phyloP scores from a whole-genome alignment of 2,797 vertebrate species.

The Antennarius maculatus region DNA sequence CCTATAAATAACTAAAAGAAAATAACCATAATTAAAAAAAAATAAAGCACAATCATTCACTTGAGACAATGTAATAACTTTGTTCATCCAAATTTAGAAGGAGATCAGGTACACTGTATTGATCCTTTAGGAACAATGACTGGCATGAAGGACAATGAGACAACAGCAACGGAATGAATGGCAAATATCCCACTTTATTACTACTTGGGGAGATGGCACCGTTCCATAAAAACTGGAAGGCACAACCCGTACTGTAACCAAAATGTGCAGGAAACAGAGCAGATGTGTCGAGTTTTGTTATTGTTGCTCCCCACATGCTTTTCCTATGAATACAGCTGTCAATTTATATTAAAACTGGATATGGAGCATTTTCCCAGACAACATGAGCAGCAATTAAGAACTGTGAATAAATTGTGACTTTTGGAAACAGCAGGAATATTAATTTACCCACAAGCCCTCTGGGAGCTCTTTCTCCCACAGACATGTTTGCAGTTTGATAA shows the following conservation, averaged over 20 bases:
- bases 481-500: constrained; percentile 20
- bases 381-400: constrained; percentile 41
- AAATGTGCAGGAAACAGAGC: constrained; percentile 42
- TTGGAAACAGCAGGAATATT: constrained; percentile 31
- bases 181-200: constrained; percentile 38
- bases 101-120: constrained; percentile 42
- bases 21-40: not conserved
- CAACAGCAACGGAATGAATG: constrained; percentile 25
- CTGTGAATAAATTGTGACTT: constrained; percentile 28
- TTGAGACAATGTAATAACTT: constrained; percentile 32
- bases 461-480: constrained; percentile 19
- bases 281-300: constrained; percentile 41
- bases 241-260: constrained; percentile 27
- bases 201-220: constrained; percentile 44
- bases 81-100: constrained; percentile 26
- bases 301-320: constrained; percentile 16
- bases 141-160: constrained; percentile 52
- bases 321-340: constrained; percentile 35
- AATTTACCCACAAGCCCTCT: constrained; percentile 34
- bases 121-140: constrained; percentile 34
- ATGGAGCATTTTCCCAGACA: constrained; percentile 35
- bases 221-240: constrained; percentile 37
- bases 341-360: constrained; percentile 33
- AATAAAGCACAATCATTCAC: constrained; percentile 2
- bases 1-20: too few species aligned